These are phyloP conservation scores for Planiliza haematocheilus DNA, from an alignment of 2,113 vertebrate species.

Conservation along the genomic window DNA sequence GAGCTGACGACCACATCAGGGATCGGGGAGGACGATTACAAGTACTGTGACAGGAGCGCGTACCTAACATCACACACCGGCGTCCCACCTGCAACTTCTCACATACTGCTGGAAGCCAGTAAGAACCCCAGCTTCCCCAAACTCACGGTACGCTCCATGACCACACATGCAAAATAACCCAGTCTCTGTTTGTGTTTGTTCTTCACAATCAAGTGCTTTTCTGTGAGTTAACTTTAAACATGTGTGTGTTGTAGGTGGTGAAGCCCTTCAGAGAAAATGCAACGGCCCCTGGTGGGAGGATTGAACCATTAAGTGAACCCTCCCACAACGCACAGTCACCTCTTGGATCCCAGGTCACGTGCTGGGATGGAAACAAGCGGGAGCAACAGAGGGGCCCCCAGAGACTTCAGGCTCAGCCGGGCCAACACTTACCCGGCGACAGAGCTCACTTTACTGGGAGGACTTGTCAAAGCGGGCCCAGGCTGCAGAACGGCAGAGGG, in stretches of 20 bases:
- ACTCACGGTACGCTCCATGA: conserved; percentile 81
- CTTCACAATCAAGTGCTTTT: not conserved
- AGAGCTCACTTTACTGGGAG: conserved; percentile 77
- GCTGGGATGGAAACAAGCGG: conserved; percentile 78
- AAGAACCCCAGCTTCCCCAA: conserved; percentile 88
- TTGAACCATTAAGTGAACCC: conserved; percentile 75
- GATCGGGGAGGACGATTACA: conserved; percentile 79
- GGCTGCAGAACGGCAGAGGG: conserved; percentile 74
- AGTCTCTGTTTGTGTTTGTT: not conserved
- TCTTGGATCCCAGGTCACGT: conserved; percentile 75
- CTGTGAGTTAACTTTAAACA: conserved; percentile 12
- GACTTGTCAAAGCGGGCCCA: conserved; percentile 79
- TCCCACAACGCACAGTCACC: conserved; percentile 73
- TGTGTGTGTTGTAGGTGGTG: conserved; percentile 82
- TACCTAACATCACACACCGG: conserved; percentile 75
- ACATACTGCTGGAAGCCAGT: conserved; percentile 88
- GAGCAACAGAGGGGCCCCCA: conserved; percentile 73
- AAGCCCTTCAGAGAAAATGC: conserved; percentile 85
- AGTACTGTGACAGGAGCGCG: conserved; percentile 77
- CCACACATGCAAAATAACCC: not conserved
- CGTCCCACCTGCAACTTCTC: conserved; percentile 72
- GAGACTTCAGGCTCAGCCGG: conserved; percentile 50
- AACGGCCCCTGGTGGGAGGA: conserved; percentile 54
- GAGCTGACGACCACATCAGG: conserved; percentile 87
- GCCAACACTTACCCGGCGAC: conserved; percentile 74